A percentile compares a stretch with the other conserved stretches of the same genome.
phyloP scores from a whole-genome alignment of 2,888 invertebrate genomes.

The Pasiphila rectangulata region DNA sequence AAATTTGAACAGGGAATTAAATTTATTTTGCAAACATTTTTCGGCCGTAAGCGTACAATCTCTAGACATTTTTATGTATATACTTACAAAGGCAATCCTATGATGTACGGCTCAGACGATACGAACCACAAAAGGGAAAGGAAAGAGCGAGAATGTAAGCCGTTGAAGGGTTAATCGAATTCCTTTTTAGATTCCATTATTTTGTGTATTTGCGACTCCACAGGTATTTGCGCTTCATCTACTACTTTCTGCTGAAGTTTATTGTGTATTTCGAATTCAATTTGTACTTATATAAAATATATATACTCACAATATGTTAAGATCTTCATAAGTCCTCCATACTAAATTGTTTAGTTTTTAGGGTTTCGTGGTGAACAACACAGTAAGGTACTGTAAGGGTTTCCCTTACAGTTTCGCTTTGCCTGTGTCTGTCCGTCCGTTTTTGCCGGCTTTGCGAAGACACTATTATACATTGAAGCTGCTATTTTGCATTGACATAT shows the following conservation, averaged over 20 bases:
- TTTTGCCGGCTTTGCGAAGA: too few relatives aligned
- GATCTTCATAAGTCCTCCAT: too few relatives aligned
- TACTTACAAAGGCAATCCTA: slow-evolving; percentile 38
- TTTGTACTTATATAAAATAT: too few relatives aligned
- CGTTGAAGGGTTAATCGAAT: slow-evolving; percentile 43
- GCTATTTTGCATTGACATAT: too few relatives aligned
- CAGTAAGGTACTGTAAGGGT: too few relatives aligned
- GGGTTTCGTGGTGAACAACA: too few relatives aligned
- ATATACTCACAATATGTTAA: too few relatives aligned
- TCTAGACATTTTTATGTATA: slow-evolving; percentile 38
- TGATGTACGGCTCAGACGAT: slow-evolving; percentile 36
- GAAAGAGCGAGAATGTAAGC: slow-evolving; percentile 38
- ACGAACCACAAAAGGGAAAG: slow-evolving; percentile 35
- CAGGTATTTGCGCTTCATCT: slow-evolving; percentile 14
- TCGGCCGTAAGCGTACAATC: slow-evolving; percentile 25
- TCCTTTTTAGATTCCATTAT: slow-evolving; percentile 36
- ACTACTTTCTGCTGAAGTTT: neutral
- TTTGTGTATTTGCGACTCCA: slow-evolving; percentile 29
- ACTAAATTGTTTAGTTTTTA: too few relatives aligned
- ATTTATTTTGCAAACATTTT: slow-evolving; percentile 20
- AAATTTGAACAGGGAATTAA: slow-evolving; percentile 15
- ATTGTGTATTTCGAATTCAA: neutral
- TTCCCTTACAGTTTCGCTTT: too few relatives aligned
- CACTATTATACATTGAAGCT: too few relatives aligned
- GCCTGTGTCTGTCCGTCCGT: too few relatives aligned